These are phyloP conservation scores for Syrista parreyssii DNA, from an alignment of 2,888 invertebrate genomes.

Conservation along the genomic window DNA sequence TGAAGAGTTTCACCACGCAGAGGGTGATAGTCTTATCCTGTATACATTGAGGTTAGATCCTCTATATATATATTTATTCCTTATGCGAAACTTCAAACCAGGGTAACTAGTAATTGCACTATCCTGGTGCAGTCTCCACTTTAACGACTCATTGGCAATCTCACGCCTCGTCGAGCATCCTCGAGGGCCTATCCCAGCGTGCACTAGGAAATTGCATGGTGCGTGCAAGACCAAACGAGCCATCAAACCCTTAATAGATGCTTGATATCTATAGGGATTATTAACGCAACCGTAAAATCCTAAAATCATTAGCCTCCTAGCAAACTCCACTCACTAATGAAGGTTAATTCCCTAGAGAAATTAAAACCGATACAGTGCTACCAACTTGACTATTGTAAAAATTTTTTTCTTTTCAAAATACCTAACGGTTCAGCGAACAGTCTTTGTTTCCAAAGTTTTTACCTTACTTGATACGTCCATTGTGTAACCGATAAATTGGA, in stretches of 20 bases:
- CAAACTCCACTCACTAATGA: background rate
- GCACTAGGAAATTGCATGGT: background rate
- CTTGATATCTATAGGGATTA: background rate
- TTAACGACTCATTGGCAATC: slow-evolving; percentile 2
- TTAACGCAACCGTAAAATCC: background rate
- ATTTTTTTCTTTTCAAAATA: background rate
- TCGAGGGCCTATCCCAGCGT: background rate
- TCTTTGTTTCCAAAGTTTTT: background rate
- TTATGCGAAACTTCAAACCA: background rate
- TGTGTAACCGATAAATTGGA: background rate
- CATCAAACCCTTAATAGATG: background rate
- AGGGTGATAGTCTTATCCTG: background rate
- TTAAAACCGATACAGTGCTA: background rate
- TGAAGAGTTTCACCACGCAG: background rate
- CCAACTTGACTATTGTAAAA: background rate
- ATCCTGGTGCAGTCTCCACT: background rate
- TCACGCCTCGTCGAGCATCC: background rate
- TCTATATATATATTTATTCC: background rate
- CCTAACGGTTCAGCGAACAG: background rate
- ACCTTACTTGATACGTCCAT: background rate
- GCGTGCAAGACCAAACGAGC: background rate
- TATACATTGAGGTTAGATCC: background rate
- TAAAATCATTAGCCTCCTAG: background rate
- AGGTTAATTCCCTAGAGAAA: background rate
- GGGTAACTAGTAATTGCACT: background rate